These are phyloP conservation scores for Colinus virginianus DNA, from an alignment of 2,113 vertebrate genomes.

Conservation along the genomic window DNA sequence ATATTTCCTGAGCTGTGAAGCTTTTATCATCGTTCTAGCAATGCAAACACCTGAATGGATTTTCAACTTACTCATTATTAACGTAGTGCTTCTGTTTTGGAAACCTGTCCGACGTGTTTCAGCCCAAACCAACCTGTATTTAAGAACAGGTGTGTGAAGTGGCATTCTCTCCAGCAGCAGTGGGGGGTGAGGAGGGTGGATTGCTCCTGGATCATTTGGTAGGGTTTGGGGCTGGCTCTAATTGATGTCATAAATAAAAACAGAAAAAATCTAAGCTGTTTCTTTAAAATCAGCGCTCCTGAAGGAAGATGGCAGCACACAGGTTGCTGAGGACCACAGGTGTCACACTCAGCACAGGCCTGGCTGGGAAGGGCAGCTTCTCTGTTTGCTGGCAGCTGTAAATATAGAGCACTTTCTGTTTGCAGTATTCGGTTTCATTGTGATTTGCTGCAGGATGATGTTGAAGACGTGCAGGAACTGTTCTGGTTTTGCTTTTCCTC, in stretches of 20 bases:
- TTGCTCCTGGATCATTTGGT: not conserved
- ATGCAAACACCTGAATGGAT: not conserved
- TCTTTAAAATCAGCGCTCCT: rapidly evolving
- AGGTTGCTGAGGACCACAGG: too few species aligned
- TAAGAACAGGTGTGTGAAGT: rapidly evolving
- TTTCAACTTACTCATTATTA: not conserved
- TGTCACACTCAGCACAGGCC: not conserved
- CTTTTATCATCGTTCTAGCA: not conserved
- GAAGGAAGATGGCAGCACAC: rapidly evolving
- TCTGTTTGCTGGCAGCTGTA: not conserved
- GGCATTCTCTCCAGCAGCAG: rapidly evolving
- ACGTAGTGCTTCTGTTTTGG: not conserved
- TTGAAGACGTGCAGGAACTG: not conserved
- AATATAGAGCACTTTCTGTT: not conserved
- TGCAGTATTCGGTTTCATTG: not conserved
- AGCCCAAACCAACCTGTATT: rapidly evolving
- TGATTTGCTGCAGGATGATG: not conserved
- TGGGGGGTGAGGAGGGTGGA: not conserved
- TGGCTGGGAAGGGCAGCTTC: not conserved
- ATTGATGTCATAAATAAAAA: rapidly evolving
- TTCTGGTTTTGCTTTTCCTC: not conserved
- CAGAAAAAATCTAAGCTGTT: not conserved
- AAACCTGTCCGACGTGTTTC: not conserved
- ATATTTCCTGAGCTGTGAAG: not conserved
- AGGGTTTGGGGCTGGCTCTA: not conserved